Evolutionary conservation across 2,797 vertebrate species (phyloP), one percentile per base, ranked within the genome.

Genomic region (Tauraco hartlaubi): DNA sequence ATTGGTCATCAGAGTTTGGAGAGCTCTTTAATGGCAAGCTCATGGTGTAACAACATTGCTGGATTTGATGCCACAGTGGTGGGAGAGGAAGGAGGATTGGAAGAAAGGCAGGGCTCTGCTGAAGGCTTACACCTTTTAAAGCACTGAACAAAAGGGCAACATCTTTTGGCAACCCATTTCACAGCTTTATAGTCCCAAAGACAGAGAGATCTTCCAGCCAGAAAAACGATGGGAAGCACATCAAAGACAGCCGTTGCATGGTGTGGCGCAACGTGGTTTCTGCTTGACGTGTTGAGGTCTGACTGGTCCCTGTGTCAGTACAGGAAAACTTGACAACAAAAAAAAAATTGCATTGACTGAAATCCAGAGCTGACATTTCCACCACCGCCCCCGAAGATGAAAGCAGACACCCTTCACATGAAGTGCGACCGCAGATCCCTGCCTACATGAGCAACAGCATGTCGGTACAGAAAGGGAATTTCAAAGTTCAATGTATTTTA

Each of bases 21-120:
- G 97, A 97, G 91, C 81, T 97, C 93, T 98, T 97, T 97, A 97
- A 97, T 98, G 96, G 96, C 96, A 97, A 97, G 93, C 79, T 77
- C 41, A 39, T 31, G 37, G 63, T 87, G 77, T 91, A 91, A 96
- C 26, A 39, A 91, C 92, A 96, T 90, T 12, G 66, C 72, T 58
- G 76, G 90, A 85, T 92, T 92, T 87, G 86, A 71, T 56, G 91
- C 87, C 90, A 82, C 0, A 3, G 81, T 90, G 58, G 44, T 28
- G 8, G 25, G 66, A 15, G 22, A 89, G 18, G 52, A 91, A 87
- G 81, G 43, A 89, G 55, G 52, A 68, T 73, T n/a, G 35, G 67
- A 86, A 95, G 58, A 35, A 73, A 88, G 68, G 71, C 56, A 93
- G 76, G 74, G 72, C 67, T 92, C 67, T 29, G 55, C 64, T 83